These are phyloP conservation scores for Zoanthus sansibaricus DNA, from an alignment of 92 coral and sea anemone genomes.

Conservation along the genomic window DNA sequence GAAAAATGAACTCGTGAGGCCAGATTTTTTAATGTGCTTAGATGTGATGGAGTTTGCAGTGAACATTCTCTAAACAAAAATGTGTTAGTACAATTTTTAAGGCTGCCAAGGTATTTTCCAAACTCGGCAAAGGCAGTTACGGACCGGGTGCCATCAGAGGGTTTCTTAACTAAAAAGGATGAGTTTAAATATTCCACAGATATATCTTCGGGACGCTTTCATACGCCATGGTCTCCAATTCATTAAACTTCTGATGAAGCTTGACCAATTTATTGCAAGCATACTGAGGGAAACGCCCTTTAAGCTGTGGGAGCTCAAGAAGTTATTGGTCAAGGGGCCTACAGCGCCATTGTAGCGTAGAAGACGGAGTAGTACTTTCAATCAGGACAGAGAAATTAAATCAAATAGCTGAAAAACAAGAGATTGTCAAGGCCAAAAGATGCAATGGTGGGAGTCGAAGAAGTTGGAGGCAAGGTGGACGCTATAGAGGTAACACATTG, in stretches of 20 bases:
- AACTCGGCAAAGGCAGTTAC: no score
- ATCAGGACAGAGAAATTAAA: conserved; percentile 14
- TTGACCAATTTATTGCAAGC: conserved; percentile 10
- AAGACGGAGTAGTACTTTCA: conserved; percentile 12
- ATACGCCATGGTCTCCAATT: conserved; percentile 42
- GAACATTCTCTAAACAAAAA: no score
- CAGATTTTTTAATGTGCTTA: no score
- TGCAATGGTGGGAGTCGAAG: conserved; percentile 7
- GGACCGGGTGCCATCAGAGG: no score
- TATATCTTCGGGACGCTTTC: background rate
- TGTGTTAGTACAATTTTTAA: no score
- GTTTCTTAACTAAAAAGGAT: no score
- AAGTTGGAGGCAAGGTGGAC: background rate
- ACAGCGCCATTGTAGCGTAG: conserved; percentile 7
- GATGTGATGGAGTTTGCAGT: background rate
- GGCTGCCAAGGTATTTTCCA: background rate
- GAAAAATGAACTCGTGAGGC: background rate
- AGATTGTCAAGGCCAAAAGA: conserved; percentile 21
- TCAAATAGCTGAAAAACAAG: background rate
- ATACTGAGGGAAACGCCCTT: background rate
- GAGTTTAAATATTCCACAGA: no score
- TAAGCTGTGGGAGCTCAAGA: conserved; percentile 52
- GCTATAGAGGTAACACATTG: background rate
- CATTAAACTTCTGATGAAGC: conserved; percentile 32
- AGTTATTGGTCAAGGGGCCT: conserved; percentile 43